Evolutionary conservation across 2,888 invertebrate genomes (phyloP).

Genomic region (Leistus spinibarbis): DNA sequence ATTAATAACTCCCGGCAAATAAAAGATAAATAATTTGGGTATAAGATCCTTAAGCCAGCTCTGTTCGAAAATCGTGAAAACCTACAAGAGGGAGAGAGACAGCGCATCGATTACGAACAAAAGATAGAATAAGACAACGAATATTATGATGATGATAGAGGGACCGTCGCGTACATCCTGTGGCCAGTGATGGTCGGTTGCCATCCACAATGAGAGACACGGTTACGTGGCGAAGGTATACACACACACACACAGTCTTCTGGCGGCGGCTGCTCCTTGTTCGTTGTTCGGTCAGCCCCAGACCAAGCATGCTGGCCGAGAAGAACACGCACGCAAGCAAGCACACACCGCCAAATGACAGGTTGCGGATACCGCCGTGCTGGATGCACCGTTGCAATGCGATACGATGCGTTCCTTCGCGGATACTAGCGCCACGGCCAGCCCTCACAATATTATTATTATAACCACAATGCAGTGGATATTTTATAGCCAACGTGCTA

Average conservation of each 20-base stretch:
- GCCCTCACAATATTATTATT: constrained; percentile 4
- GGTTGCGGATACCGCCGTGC: neutral
- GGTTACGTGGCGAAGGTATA: neutral
- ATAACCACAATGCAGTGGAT: neutral
- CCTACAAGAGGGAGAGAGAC: neutral
- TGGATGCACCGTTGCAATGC: constrained; percentile 3
- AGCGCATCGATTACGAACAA: neutral
- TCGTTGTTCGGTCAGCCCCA: neutral
- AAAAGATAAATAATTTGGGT: too few species aligned
- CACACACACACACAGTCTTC: neutral
- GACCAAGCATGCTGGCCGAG: neutral
- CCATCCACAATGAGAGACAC: constrained; percentile 1
- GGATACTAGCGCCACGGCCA: neutral
- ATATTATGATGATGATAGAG: neutral
- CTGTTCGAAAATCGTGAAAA: neutral
- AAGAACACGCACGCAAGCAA: neutral
- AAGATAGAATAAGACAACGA: neutral
- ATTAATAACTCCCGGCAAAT: too few species aligned
- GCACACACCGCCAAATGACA: constrained; percentile 9
- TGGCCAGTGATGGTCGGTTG: neutral
- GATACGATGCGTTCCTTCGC: neutral
- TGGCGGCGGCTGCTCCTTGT: constrained; percentile 13
- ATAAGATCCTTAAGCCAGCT: neutral
- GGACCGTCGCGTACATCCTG: constrained; percentile 4
- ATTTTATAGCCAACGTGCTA: neutral